Evolutionary conservation across 2,113 vertebrate species (phyloP).

Genomic region (Brachypteracias leptosomus): DNA sequence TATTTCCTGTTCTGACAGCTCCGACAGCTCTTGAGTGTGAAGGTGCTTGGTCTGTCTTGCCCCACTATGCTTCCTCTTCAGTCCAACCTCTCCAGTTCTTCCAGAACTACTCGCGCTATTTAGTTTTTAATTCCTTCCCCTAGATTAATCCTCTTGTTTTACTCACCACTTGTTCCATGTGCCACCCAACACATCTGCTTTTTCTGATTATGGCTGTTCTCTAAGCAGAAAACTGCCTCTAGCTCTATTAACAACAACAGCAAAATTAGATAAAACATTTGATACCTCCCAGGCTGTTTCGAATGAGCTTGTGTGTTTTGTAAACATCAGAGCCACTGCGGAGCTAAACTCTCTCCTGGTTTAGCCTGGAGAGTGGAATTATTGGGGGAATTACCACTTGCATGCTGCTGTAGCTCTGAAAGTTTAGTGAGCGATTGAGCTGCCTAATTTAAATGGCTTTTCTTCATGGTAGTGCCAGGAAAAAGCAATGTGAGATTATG

Average conservation of each 20-base stretch:
- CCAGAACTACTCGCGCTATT: not conserved
- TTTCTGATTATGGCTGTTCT: not conserved
- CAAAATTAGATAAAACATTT: conserved; percentile 16
- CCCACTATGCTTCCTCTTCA: not conserved
- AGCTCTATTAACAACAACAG: not conserved
- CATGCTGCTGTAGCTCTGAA: not conserved
- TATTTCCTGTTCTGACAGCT: not conserved
- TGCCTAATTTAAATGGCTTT: conserved; percentile 5
- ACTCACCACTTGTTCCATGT: not conserved
- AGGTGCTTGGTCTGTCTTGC: not conserved
- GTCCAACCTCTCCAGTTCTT: not conserved
- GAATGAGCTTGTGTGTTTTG: conserved; percentile 8
- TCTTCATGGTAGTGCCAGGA: not conserved
- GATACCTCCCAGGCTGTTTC: conserved; percentile 1
- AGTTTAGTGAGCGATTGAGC: not conserved
- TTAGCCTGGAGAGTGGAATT: not conserved
- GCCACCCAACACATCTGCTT: not conserved
- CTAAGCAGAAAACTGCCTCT: not conserved
- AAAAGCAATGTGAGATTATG: not conserved
- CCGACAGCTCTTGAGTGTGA: not conserved
- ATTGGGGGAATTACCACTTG: not conserved
- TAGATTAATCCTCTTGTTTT: not conserved
- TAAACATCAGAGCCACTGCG: not conserved
- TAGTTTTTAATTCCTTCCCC: not conserved
- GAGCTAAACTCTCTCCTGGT: not conserved